Base-by-base conservation (phyloP, 2,888 invertebrate genomes). In the Chironomus tentans region DNA sequence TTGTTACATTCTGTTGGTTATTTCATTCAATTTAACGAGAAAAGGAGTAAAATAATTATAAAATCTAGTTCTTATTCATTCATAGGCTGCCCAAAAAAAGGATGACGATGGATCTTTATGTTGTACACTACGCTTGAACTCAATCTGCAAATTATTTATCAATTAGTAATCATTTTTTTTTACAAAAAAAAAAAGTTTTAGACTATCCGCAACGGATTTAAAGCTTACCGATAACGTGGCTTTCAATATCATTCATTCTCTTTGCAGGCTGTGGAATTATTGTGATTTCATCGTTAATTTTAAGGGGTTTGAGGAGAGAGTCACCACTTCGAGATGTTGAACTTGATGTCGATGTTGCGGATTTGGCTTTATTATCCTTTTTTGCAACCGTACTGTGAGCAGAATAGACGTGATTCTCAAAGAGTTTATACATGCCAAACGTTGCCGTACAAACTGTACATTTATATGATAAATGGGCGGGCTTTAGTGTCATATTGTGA, bases 371-470 rank as follows among this genome's bases (percentile, higher is more conserved):
- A 78, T 78, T 56, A 83, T 79, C 92, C 78, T 93, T 89, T 81
- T 94, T 93, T 56, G 94, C 93, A 18, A 94, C 94, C 21, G 94
- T 93, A 82, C 94, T 94, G 81, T 96, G 96, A 21, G 94, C 95
- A 56, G 94, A 94, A 82, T 95, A 96, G 5, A 96, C 95, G 83
- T 96, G 96, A 82, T 92, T 95, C 82, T 96, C 95, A 80, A 96
- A 96, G 81, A 94, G 92, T 85, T 94, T 94, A 87, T 96, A 96
- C 93, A 95, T 94, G 80, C 94, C 94, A 82, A 96, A 96, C 3
- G 95, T 95, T 24, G 95, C 95, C 56, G 95, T 94, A 83, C 96
- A 96, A 38, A 96, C 95, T 12, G 95, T 96, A 84, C 96, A 96
- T 84, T 96, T 96, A 87, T 96, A 96, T 46, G 95, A 95, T 76